These are phyloP conservation scores for Blennius ocellaris DNA, from an alignment of 2,113 vertebrate species.

Conservation along the genomic window DNA sequence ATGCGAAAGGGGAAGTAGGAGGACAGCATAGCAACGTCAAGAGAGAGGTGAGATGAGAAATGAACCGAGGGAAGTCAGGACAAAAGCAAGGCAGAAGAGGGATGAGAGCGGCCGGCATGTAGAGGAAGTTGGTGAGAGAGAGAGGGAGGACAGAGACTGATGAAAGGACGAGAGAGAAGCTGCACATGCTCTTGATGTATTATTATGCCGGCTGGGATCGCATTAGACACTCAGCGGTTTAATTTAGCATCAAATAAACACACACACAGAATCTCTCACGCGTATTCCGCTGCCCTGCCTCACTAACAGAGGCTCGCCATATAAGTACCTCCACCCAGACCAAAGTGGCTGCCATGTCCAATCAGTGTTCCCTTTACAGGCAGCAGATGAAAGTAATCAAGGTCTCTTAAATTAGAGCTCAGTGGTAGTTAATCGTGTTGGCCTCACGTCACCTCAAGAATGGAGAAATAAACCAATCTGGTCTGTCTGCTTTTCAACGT, in stretches of 20 bases:
- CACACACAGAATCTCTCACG: not conserved
- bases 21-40: constrained; percentile 18
- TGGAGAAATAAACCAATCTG: not conserved
- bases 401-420: constrained; percentile 16
- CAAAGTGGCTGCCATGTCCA: constrained; percentile 49
- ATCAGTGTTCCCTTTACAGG: constrained; percentile 38
- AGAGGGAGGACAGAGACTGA: constrained; percentile 51
- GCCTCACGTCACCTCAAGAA: constrained; percentile 10
- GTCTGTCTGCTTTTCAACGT: not conserved
- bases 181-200: constrained; percentile 51
- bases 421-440: constrained; percentile 24
- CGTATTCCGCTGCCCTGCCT: constrained; percentile 1
- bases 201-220: constrained; percentile 35
- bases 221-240: constrained; percentile 55
- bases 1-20: not conserved
- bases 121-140: constrained; percentile 40
- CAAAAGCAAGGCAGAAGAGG: constrained; percentile 9
- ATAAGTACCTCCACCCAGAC: constrained; percentile 54
- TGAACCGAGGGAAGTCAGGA: constrained; percentile 7
- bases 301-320: constrained; percentile 11
- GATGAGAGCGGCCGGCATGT: constrained; percentile 5
- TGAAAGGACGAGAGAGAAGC: constrained; percentile 37
- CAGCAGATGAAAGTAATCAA: constrained; percentile 42
- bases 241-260: constrained; percentile 54
- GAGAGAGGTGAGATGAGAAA: constrained; percentile 37